Evolutionary conservation across 2,113 vertebrate genomes (phyloP).

Genomic region (Sturnira hondurensis): DNA sequence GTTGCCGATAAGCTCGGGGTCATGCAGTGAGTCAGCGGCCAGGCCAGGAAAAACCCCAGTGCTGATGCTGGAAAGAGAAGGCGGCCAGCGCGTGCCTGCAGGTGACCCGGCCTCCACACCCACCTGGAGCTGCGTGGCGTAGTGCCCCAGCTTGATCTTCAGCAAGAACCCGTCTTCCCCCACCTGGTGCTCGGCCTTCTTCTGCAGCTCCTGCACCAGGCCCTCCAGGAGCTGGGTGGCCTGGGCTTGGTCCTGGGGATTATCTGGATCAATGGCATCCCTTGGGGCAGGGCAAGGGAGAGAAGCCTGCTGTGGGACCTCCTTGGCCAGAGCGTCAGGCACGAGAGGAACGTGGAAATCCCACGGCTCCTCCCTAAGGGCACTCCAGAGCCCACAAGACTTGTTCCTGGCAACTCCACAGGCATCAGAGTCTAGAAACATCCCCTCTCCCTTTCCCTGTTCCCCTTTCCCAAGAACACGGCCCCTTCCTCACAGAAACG

Average conservation of each 20-base stretch:
- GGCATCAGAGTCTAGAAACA: not conserved
- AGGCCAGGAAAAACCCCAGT: conserved; percentile 52
- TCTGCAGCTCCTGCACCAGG: conserved; percentile 96
- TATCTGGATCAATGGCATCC: conserved; percentile 94
- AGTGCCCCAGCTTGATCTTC: conserved; percentile 98
- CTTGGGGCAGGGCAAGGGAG: conserved; percentile 72
- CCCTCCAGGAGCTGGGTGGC: conserved; percentile 91
- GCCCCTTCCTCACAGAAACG: not conserved
- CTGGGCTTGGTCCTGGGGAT: conserved; percentile 94
- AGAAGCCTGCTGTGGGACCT: not conserved
- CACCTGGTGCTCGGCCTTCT: conserved; percentile 96
- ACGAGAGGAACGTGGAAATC: not conserved
- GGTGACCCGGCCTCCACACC: not conserved
- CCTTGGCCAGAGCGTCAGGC: not conserved
- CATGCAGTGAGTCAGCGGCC: conserved; percentile 60
- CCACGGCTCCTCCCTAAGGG: not conserved
- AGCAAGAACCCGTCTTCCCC: conserved; percentile 96
- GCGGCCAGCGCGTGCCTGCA: not conserved
- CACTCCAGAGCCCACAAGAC: not conserved
- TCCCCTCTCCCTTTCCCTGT: conserved; percentile 20
- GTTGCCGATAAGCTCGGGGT: not conserved
- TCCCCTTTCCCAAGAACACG: conserved; percentile 54
- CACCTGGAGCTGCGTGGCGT: conserved; percentile 95
- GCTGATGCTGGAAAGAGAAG: conserved; percentile 16
- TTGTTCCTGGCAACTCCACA: not conserved